These are phyloP conservation scores for Hydrotaea diabolus DNA, from an alignment of 2,888 invertebrate genomes.

Conservation along the genomic window DNA sequence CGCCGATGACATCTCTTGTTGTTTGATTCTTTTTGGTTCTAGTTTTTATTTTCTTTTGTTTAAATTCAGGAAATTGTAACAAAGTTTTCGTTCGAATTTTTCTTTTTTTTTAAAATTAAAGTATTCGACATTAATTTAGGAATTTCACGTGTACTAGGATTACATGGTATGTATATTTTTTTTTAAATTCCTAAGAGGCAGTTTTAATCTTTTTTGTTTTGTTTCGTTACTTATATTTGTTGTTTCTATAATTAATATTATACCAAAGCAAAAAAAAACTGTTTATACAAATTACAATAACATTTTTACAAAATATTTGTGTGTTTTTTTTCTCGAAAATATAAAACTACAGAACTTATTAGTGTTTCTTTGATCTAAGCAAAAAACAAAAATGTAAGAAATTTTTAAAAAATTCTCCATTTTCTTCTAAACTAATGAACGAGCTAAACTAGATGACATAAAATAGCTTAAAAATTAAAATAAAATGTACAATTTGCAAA, in stretches of 20 bases:
- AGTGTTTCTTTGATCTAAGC: constrained; percentile 25
- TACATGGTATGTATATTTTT: not conserved
- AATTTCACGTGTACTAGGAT: not conserved
- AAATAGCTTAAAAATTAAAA: not conserved
- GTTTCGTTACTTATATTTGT: not conserved
- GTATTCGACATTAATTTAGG: not conserved
- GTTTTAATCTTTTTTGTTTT: not conserved
- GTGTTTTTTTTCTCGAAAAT: not conserved
- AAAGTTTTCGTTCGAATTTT: not conserved
- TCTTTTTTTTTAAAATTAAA: not conserved
- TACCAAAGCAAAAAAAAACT: not conserved
- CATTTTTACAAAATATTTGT: not conserved
- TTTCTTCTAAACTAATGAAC: not conserved
- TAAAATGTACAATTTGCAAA: constrained; percentile 31
- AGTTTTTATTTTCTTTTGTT: too few relatives aligned
- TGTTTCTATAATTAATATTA: not conserved
- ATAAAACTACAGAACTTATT: not conserved
- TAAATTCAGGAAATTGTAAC: not conserved
- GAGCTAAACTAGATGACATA: not conserved
- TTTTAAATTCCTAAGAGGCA: constrained; percentile 1
- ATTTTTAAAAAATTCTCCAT: constrained; percentile 21
- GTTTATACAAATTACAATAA: not conserved
- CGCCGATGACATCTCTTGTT: too few relatives aligned
- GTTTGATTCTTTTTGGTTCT: too few relatives aligned
- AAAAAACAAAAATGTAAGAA: constrained; percentile 13